These are phyloP conservation scores for Myotis lucifugus DNA, from an alignment of 2,113 vertebrate species.

Conservation along the genomic window DNA sequence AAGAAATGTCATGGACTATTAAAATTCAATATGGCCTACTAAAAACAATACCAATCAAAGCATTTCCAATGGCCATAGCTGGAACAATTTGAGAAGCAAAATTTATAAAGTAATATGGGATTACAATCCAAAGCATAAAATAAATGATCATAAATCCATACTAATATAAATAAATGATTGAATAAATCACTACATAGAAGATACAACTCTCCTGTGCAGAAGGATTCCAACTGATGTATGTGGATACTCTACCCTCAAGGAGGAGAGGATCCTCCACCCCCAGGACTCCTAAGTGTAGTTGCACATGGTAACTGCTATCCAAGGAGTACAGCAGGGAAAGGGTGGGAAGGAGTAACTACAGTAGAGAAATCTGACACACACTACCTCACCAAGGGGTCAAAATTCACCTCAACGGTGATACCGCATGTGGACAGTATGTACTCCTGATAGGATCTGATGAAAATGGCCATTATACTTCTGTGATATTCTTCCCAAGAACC, in stretches of 20 bases:
- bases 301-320: neutral
- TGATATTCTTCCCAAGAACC: neutral
- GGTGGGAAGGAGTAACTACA: rapidly evolving
- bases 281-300: neutral
- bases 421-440: rapidly evolving
- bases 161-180: neutral
- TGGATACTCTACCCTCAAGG: neutral
- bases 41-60: neutral
- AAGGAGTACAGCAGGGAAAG: neutral
- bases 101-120: neutral
- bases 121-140: neutral
- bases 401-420: neutral
- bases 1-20: neutral
- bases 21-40: neutral
- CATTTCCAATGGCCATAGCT: neutral
- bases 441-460: neutral
- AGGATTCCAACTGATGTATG: neutral
- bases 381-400: neutral
- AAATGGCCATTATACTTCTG: neutral
- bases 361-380: neutral
- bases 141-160: neutral
- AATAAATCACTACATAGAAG: neutral
- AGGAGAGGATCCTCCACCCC: rapidly evolving
- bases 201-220: neutral
- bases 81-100: neutral